Evolutionary conservation across 2,888 invertebrate species (phyloP).

Genomic region (Drosophila falleni): DNA sequence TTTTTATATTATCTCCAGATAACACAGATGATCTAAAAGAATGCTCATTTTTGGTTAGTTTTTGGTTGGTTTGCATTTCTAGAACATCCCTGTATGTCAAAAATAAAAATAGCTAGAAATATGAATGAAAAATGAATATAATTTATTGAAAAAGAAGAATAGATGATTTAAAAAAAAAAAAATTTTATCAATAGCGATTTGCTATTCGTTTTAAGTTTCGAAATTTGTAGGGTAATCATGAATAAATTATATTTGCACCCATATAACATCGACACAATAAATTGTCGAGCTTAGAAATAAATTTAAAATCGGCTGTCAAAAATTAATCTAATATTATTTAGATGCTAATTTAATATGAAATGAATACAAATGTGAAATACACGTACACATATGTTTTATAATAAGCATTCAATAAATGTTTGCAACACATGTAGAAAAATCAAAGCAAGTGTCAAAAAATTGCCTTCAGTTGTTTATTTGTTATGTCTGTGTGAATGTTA

Average conservation of each 20-base stretch:
- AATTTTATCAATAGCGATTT: too few relatives aligned
- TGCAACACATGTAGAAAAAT: conserved; percentile 1
- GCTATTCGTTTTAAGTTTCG: too few relatives aligned
- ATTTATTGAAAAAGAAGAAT: too few relatives aligned
- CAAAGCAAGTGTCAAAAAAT: conserved; percentile 4
- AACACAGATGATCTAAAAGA: not conserved
- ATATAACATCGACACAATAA: not conserved
- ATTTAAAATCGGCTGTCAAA: not conserved
- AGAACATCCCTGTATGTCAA: too few relatives aligned
- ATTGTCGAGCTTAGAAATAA: not conserved
- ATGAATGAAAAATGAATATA: too few relatives aligned
- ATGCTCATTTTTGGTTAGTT: too few relatives aligned
- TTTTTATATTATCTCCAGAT: not conserved
- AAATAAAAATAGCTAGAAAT: too few relatives aligned
- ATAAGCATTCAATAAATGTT: not conserved
- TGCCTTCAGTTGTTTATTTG: conserved; percentile 4
- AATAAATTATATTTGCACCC: too few relatives aligned
- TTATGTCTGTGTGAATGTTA: conserved; percentile 1
- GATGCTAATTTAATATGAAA: not conserved
- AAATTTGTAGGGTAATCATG: too few relatives aligned
- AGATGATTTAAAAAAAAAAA: too few relatives aligned
- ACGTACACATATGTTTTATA: not conserved
- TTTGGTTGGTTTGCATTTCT: too few relatives aligned
- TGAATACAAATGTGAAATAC: not conserved
- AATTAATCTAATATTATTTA: not conserved